Evolutionary conservation across 2,888 invertebrate species (phyloP).

Genomic region (Gandaritis pyraliata): DNA sequence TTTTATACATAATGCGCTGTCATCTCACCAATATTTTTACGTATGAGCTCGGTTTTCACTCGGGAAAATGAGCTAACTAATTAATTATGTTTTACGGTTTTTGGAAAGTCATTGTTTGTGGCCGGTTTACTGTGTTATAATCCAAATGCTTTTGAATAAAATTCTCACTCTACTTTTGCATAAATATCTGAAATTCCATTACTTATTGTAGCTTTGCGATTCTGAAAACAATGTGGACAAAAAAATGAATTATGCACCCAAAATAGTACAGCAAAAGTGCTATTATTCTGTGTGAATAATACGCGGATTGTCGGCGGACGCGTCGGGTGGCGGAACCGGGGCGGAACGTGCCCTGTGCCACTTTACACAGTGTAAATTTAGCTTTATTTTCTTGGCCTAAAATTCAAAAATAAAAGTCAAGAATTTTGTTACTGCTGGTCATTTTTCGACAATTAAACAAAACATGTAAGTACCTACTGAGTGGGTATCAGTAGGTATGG

Average conservation of each 20-base stretch:
- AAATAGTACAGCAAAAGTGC: slow-evolving; percentile 38
- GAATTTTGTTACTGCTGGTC: neutral
- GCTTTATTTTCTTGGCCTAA: neutral
- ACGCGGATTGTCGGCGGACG: slow-evolving; percentile 30
- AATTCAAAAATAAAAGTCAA: neutral
- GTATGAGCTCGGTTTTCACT: neutral
- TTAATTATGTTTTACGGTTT: slow-evolving; percentile 3
- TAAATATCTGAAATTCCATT: slow-evolving; percentile 10
- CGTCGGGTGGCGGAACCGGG: slow-evolving; percentile 27
- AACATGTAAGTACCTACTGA: no score
- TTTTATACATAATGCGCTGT: slow-evolving; percentile 20
- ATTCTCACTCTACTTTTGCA: slow-evolving; percentile 2
- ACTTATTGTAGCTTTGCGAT: slow-evolving; percentile 3
- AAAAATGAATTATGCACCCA: slow-evolving; percentile 34
- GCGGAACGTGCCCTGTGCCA: slow-evolving; percentile 32
- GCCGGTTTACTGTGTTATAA: neutral
- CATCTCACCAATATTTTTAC: slow-evolving; percentile 19
- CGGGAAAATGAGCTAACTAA: neutral
- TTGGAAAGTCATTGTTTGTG: neutral
- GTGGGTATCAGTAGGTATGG: no score
- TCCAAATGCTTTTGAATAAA: neutral
- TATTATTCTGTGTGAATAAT: slow-evolving; percentile 43
- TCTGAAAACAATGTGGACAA: slow-evolving; percentile 17
- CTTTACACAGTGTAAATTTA: slow-evolving; percentile 9
- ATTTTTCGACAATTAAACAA: no score